Percentiles rank a stretch among this genome's conserved stretches.
Evolutionary conservation across 2,797 vertebrate species (phyloP).

Genomic region (Echeneis naucrates): DNA sequence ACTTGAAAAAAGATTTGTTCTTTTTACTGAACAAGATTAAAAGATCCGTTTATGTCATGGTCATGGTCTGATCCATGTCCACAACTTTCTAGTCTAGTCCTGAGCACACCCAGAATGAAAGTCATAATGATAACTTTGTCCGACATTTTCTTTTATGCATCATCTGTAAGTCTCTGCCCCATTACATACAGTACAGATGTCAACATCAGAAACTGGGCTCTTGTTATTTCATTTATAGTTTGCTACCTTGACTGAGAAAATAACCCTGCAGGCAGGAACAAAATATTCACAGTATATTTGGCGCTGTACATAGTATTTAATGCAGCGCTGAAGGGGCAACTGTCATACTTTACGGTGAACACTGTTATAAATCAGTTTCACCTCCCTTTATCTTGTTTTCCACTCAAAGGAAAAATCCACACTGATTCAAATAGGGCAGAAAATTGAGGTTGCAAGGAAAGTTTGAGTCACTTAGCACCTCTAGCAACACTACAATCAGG

Average conservation of each 20-base stretch:
- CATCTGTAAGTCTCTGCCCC: constrained; percentile 43
- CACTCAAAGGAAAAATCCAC: constrained; percentile 17
- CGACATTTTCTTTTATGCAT: constrained; percentile 51
- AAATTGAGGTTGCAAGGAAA: constrained; percentile 21
- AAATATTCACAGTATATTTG: constrained; percentile 5
- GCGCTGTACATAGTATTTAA: constrained; percentile 30
- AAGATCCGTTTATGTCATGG: too few relatives aligned
- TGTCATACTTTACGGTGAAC: constrained; percentile 18
- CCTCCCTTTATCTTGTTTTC: constrained; percentile 14
- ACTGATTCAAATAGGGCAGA: constrained; percentile 15
- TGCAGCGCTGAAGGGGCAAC: background rate
- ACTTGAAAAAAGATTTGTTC: too few relatives aligned
- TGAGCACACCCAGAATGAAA: constrained; percentile 32
- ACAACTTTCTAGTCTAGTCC: constrained; percentile 22
- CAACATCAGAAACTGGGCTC: constrained; percentile 24
- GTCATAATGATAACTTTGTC: constrained; percentile 42
- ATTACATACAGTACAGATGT: constrained; percentile 43
- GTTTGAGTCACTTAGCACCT: constrained; percentile 23
- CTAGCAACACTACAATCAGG: constrained; percentile 38
- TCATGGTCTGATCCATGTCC: constrained; percentile 54
- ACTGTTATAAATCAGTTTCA: constrained; percentile 23
- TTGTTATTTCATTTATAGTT: constrained; percentile 27
- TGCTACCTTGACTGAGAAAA: constrained; percentile 32
- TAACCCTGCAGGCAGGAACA: background rate
- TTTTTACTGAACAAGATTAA: too few relatives aligned